These are phyloP conservation scores for Macquaria australasica DNA, from an alignment of 2,113 vertebrate genomes.

Conservation along the genomic window DNA sequence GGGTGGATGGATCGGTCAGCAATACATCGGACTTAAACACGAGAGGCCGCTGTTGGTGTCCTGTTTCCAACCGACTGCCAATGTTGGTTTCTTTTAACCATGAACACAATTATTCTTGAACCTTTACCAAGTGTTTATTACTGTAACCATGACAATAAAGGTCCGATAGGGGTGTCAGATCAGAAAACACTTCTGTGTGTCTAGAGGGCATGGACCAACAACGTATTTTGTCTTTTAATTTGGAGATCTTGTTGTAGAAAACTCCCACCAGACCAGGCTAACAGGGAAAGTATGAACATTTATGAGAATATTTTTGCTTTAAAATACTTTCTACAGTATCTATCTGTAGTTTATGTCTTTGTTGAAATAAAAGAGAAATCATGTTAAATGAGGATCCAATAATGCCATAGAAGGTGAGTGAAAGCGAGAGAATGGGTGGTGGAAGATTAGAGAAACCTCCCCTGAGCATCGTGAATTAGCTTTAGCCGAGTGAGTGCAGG, in stretches of 20 bases:
- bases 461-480: constrained; percentile 68
- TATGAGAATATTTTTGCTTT: too few species aligned
- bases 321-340: too few species aligned
- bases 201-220: too few species aligned
- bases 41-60: background rate
- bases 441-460: constrained; percentile 38
- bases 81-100: background rate
- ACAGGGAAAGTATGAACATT: too few species aligned
- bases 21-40: background rate
- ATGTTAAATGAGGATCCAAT: constrained; percentile 10
- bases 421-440: background rate
- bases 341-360: background rate
- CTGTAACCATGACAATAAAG: too few species aligned
- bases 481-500: constrained; percentile 75
- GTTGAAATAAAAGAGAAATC: constrained; percentile 6
- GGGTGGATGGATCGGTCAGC: background rate
- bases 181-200: too few species aligned
- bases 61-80: background rate
- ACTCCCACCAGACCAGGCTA: too few species aligned
- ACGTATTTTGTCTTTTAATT: too few species aligned
- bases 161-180: too few species aligned
- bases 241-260: too few species aligned
- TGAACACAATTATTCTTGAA: background rate
- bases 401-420: constrained; percentile 4
- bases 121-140: too few species aligned